Base-by-base conservation (phyloP, 2,797 vertebrate species). In the Propithecus perrieri region DNA sequence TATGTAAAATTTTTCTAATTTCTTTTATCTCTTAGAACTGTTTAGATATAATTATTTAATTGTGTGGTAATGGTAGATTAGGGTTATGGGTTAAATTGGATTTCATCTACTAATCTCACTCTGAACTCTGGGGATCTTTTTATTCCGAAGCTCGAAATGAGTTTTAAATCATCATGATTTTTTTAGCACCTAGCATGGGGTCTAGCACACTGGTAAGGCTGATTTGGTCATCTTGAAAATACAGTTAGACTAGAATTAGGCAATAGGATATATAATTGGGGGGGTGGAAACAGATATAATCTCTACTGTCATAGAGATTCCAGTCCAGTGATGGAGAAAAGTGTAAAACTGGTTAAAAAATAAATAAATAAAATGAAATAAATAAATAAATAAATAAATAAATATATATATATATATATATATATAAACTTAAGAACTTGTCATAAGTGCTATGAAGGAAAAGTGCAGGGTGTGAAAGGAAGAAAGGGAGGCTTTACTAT, bases 141-240 rank as follows among this genome's bases (percentile, higher is more conserved):
- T 84, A 48, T 94, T 96, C 35, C 38, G 91, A 35, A 94, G 24
- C 35, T 91, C 85, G 48, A 94, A 65, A 28, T 84, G 15, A 67
- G n/a, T 92, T 86, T 94, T 46, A 46, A 46, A 63, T 94, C 10
- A 46, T 89, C 41, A 14, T 84, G 46, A 13, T 88, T 84, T 84
- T 84, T 81, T 59, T 92, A 85, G 85, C 33, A 55, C 24, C n/a
- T 78, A 38, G 33, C 38, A 48, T 65, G 43, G 46, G 38, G 11
- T 80, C 43, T 91, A 35, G 35, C 61, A 72, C 33, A 41, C 74
- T 83, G 22, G 57, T 76, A 35, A 94, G 35, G 57, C 48, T 95
- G 5, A 85, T 78, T 30, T 65, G 55, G 7, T 96, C 55, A 86
- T 59, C 71, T 80, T 43, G 78, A 85, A 97, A 92, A 95, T 83